phyloP scores from a whole-genome alignment of 2,888 invertebrate genomes.

The Lymantria monacha region DNA sequence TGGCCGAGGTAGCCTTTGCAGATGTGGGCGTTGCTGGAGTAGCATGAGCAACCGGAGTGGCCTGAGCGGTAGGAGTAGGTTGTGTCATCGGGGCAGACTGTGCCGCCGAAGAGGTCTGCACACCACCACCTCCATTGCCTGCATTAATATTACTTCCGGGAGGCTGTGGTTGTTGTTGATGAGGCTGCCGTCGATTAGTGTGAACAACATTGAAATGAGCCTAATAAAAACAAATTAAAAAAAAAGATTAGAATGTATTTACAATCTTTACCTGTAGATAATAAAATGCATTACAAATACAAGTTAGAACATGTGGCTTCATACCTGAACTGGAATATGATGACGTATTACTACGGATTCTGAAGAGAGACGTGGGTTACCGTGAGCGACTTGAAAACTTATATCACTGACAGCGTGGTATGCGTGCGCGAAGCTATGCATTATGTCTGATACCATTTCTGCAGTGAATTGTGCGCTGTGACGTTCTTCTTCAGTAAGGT shows the following conservation, averaged over 20 bases:
- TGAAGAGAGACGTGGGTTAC: conserved; percentile 48
- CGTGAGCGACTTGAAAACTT: conserved; percentile 64
- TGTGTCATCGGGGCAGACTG: neutral
- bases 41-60: neutral
- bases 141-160: neutral
- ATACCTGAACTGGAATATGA: conserved; percentile 55
- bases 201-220: conserved; percentile 61
- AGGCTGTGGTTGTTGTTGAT: conserved; percentile 14
- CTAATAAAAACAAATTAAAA: conserved; percentile 26
- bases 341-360: conserved; percentile 40
- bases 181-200: conserved; percentile 35
- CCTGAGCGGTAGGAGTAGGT: neutral
- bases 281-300: neutral
- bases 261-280: neutral
- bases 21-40: neutral
- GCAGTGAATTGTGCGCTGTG: conserved; percentile 84
- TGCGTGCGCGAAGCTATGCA: conserved; percentile 94
- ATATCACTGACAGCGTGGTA: conserved; percentile 95
- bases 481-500: conserved; percentile 56
- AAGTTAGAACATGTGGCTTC: neutral
- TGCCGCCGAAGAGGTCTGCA: neutral
- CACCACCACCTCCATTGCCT: neutral
- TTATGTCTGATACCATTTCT: conserved; percentile 88
- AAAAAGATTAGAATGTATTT: neutral
- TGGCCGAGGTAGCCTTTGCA: neutral